Evolutionary conservation across 2,113 vertebrate genomes (phyloP).

Genomic region (Junco hyemalis): DNA sequence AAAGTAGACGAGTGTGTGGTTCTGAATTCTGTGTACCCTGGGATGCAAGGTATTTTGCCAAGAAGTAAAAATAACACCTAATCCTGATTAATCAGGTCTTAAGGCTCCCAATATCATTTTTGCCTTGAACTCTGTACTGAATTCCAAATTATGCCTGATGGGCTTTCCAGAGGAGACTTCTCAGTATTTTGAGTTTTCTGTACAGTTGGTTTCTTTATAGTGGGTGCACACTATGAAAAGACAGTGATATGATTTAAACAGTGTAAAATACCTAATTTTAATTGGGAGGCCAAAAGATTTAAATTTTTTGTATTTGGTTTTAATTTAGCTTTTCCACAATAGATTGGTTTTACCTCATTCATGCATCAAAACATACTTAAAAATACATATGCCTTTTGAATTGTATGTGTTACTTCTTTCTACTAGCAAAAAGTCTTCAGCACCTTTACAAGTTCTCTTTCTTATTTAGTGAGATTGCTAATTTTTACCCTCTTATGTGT

Average conservation of each 20-base stretch:
- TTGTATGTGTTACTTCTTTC: neutral
- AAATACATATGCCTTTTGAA: neutral
- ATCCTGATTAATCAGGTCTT: neutral
- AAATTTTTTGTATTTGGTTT: neutral
- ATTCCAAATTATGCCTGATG: neutral
- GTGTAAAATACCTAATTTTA: neutral
- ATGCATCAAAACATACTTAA: neutral
- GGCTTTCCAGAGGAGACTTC: neutral
- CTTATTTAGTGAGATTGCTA: neutral
- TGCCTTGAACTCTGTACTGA: neutral
- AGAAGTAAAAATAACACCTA: neutral
- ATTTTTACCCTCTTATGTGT: neutral
- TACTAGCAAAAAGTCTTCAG: neutral
- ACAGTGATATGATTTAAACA: neutral
- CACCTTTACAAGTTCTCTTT: neutral
- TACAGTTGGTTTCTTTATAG: neutral
- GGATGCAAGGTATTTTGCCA: neutral
- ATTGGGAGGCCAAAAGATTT: neutral
- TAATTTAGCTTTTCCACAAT: neutral
- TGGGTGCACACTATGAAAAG: neutral
- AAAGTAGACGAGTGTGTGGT: neutral
- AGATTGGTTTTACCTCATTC: neutral
- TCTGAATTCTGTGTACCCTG: neutral
- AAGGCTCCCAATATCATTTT: neutral
- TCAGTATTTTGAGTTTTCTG: neutral